Evolutionary conservation across 2,888 invertebrate species (phyloP), one percentile per base, ranked within the genome.

Genomic region (Scaptomyza reducta): DNA sequence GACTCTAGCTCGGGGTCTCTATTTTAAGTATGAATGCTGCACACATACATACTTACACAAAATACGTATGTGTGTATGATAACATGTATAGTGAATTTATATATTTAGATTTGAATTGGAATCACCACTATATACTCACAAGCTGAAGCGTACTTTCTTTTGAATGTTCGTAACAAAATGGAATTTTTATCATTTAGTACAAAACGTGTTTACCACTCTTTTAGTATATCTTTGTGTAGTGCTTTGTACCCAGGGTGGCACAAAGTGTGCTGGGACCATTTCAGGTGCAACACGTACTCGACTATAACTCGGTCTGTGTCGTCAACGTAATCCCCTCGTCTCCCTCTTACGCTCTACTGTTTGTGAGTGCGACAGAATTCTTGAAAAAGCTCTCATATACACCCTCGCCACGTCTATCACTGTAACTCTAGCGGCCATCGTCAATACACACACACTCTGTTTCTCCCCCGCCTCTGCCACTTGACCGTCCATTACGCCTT

Each of bases 121-220:
- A 53, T 33, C 42, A 51, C 16, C 16, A 38, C 18, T 33, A 33
- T 16, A 40, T 33, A 33, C 76, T 47, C 75, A 76, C 27, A 73
- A 72, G 66, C 29, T 72, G 16, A 49, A 59, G 57, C 47, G 58
- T 74, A 60, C 62, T 59, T 66, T 77, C 58, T 60, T 57, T 60
- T 56, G 62, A 79, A 70, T 70, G 51, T 59, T 60, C 70, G 59
- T 53, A 68, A 66, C 69, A 69, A 78, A 71, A 75, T 70, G 63
- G 67, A 73, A 66, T 75, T 68, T 77, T 68, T 80, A 77, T 74
- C 74, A 77, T 71, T 75, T 64, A 61, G 66, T 59, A 49, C 42
- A 59, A 45, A 75, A 77, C 79, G 69, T 79, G 77, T 75, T 67
- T 65, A 45, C 49, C 22, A 53, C 40, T n/a, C 35, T 35, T 13